Base-by-base conservation (phyloP, 2,113 vertebrate species). In the Dermatemys mawii region DNA sequence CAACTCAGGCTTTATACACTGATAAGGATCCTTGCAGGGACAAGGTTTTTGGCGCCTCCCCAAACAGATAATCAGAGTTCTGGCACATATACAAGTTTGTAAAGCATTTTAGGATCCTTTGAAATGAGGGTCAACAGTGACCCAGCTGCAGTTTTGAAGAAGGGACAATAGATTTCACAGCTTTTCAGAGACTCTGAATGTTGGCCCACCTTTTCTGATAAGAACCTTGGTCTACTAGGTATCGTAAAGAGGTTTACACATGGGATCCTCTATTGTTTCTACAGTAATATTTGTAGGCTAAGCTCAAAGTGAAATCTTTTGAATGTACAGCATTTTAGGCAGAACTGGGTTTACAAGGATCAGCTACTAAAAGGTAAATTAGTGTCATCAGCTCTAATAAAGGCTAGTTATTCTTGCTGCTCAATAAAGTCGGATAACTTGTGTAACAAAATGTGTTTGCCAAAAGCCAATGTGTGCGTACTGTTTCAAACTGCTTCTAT, bases 401-500 rank as follows among this genome's bases (percentile, higher is more conserved):
- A 46, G 24, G 24, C 41, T 26, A 41, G 53, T 54, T 70, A n/a
- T 44, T 63, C 16, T 22, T 44, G 4, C 0, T 46, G 0, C 41
- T 21, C 26, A 10, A 26, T 55, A 24, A 21, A 83, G n/a, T n/a
- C 5, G 19, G 63, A 63, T 32, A 63, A 70, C 63, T 38, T 63
- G 29, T 35, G n/a, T 70, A 17, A 60, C 57, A 70, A 70, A 70
- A 38, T 70, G 16, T n/a, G 35, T 70, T 70, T 38, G 63, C 17
- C 35, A 70, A 70, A 70, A 70, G 16, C 19, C 63, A 70, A 21
- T 5, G 8, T 19, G 22, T 11, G 19, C 9, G 19, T 51, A 27
- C 26, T 2, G 41, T 16, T 54, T 60, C 46, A 35, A 22, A 35
- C 2, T 0, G n/a, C 83, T 13, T 2, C 29, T 0, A 32, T 53